These are phyloP conservation scores for Conus betulinus DNA, from an alignment of 1,140 invertebrate species.

Conservation along the genomic window DNA sequence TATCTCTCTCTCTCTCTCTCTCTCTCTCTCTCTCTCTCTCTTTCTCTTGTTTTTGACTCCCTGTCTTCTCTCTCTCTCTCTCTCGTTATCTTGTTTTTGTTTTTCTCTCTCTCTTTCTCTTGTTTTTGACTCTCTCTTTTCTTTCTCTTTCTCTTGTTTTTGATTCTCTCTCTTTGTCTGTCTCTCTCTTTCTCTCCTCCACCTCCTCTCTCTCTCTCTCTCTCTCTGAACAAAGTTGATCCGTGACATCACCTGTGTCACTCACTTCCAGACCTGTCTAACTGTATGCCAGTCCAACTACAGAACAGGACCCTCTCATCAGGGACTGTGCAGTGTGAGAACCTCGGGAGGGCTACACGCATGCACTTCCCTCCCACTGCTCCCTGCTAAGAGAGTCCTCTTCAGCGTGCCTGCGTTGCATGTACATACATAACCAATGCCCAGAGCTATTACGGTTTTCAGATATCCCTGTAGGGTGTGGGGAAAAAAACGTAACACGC, in stretches of 20 bases:
- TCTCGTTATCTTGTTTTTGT: constrained; percentile 10
- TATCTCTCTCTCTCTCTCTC: constrained; percentile 24
- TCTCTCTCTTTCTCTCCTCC: too few species aligned
- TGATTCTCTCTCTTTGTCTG: too few species aligned
- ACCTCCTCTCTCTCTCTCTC: too few species aligned
- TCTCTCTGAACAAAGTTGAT: too few species aligned
- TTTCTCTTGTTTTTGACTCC: not conserved
- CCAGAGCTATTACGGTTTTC: too few species aligned
- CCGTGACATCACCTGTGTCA: not conserved
- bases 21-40: not conserved
- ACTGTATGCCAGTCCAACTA: not conserved
- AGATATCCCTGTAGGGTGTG: too few species aligned
- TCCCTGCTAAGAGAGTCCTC: too few species aligned
- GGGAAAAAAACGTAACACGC: too few species aligned
- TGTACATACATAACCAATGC: too few species aligned
- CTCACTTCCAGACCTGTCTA: not conserved
- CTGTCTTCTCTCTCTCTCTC: constrained; percentile 20
- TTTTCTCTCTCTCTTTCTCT: constrained; percentile 24
- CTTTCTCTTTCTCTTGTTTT: not conserved
- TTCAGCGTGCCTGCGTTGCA: too few species aligned
- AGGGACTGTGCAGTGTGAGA: not conserved
- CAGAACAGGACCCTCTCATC: constrained; percentile 73
- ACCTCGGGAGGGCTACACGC: too few species aligned
- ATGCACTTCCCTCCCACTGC: too few species aligned
- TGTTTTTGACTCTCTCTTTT: not conserved